Evolutionary conservation across 2,797 vertebrate species (phyloP).

Genomic region (Sebastes trivittatus): DNA sequence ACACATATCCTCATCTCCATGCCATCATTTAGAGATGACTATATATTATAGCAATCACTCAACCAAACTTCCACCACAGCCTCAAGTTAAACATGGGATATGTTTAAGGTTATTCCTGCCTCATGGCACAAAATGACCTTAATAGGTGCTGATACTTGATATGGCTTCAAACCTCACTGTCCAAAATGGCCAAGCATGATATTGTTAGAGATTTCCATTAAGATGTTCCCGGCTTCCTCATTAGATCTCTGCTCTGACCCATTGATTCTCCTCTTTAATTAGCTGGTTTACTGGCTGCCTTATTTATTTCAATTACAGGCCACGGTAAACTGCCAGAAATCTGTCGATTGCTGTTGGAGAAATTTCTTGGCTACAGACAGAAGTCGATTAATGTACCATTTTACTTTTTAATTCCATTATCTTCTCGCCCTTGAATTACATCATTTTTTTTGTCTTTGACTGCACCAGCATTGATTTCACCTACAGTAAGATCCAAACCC

Average conservation of each 20-base stretch:
- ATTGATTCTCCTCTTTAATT: conserved; percentile 42
- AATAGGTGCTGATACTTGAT: neutral
- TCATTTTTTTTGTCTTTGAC: conserved; percentile 18
- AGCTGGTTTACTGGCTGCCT: conserved; percentile 18
- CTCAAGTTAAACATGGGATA: neutral
- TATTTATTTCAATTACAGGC: conserved; percentile 53
- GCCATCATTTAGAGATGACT: neutral
- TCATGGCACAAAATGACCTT: conserved; percentile 6
- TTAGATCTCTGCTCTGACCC: conserved; percentile 33
- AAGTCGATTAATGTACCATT: conserved; percentile 34
- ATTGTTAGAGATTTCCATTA: conserved; percentile 24
- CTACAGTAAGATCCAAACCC: neutral
- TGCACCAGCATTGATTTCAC: conserved; percentile 24
- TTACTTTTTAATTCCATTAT: conserved; percentile 50
- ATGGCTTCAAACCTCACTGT: conserved; percentile 7
- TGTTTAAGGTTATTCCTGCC: conserved; percentile 13
- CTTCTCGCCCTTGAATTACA: conserved; percentile 30
- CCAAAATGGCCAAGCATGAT: neutral
- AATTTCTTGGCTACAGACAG: conserved; percentile 15
- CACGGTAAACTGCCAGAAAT: conserved; percentile 30
- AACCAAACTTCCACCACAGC: neutral
- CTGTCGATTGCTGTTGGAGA: conserved; percentile 26
- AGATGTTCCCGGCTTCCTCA: conserved; percentile 16
- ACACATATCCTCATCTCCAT: neutral
- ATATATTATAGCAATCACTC: neutral